A percentile compares a stretch with the other conserved stretches of the same genome.
Evolutionary conservation across 2,888 invertebrate genomes (phyloP).

Genomic region (Hololepta plana): DNA sequence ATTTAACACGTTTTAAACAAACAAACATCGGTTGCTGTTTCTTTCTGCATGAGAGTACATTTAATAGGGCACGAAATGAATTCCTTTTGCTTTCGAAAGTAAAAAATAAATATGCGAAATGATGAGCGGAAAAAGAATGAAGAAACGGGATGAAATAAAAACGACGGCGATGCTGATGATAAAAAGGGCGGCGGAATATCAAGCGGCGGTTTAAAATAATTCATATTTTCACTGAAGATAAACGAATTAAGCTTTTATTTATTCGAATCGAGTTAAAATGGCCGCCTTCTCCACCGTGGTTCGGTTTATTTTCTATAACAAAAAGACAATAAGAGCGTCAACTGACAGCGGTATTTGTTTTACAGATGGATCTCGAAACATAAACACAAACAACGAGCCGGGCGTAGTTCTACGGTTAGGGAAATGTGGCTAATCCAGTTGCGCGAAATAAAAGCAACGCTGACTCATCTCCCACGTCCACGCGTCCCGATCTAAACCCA

Average conservation of each 20-base stretch:
- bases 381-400: conserved; percentile 32
- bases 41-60: too few relatives aligned
- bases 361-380: conserved; percentile 36
- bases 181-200: too few relatives aligned
- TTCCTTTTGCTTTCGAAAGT: too few relatives aligned
- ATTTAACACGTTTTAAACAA: too few relatives aligned
- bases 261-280: conserved; percentile 25
- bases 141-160: too few relatives aligned
- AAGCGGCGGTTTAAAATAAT: too few relatives aligned
- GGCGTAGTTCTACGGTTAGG: conserved; percentile 23
- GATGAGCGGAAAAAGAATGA: too few relatives aligned
- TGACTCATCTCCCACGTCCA: conserved; percentile 15
- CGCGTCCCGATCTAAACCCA: neutral
- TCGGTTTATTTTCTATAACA: conserved; percentile 30
- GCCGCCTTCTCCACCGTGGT: conserved; percentile 24
- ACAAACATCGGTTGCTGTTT: too few relatives aligned
- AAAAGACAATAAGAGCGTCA: conserved; percentile 30
- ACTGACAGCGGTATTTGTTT: conserved; percentile 33
- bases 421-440: conserved; percentile 28
- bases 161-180: too few relatives aligned
- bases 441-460: conserved; percentile 23
- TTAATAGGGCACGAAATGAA: too few relatives aligned
- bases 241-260: conserved; percentile 27
- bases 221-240: too few relatives aligned
- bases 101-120: too few relatives aligned